Evolutionary conservation across 2,797 vertebrate genomes (phyloP), one percentile per base, ranked within the genome.

Genomic region (Hydrophis major): DNA sequence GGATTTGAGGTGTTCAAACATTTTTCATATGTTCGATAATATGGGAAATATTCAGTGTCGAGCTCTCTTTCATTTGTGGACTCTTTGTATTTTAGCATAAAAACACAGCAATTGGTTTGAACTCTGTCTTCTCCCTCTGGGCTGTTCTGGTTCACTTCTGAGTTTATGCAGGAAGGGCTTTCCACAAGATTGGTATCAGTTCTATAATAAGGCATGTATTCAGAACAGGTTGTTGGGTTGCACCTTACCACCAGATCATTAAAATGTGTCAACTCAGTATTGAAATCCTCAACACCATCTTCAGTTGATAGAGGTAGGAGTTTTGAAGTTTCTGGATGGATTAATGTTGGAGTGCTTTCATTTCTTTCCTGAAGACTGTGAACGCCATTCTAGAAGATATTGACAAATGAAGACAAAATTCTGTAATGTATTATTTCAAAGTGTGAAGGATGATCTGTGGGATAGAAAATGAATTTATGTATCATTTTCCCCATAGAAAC

Each of bases 181-280:
- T 10, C 53, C 32, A 92, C 89, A 90, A 90, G 59, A 18, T 22
- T 0, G 0, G 90, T 86, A 0, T 87, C 6, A 0, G 94, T 97
- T 90, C 96, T 94, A 89, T 96, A 97, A 96, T 93, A 97, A 60
- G 96, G 95, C 91, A 95, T 78, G 61, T 91, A 95, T 0, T 20
- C 89, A 4, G 61, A 47, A 74, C 20, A 22, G 28, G 61, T 3
- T 28, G 0, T 6, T 0, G 0, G 42, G 42, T 56, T 11, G 0
- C 86, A 93, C n/a, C 86, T 55, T 91, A 7, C 14, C 2, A 91
- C 16, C 56, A 32, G 90, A 47, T 95, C 83, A 2, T 4, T 87
- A 83, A 89, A 90, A 20, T 89, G 87, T 0, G 12, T 11, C 11
- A 86, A 74, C 1, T 66, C 86, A 18, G 37, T 47, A 0, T 10